Percentiles rank a stretch among this genome's conserved stretches.
Evolutionary conservation across 2,113 vertebrate genomes (phyloP).

Genomic region (Ceyx melanurus): DNA sequence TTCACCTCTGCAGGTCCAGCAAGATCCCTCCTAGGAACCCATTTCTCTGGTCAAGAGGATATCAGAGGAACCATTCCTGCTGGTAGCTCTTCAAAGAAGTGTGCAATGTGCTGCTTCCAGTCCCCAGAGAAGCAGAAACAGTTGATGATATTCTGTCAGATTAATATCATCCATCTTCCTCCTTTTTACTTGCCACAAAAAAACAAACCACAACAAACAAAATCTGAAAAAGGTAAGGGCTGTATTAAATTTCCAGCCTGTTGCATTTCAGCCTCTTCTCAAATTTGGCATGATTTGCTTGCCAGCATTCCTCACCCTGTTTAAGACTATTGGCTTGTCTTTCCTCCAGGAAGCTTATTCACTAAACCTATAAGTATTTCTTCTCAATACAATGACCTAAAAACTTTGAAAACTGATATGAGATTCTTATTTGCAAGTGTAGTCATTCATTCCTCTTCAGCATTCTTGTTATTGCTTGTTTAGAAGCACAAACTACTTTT

Average conservation of each 20-base stretch:
- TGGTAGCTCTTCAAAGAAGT: background rate
- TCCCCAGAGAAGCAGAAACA: background rate
- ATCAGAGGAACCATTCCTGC: background rate
- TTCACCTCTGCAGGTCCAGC: background rate
- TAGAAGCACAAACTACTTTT: background rate
- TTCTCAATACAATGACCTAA: background rate
- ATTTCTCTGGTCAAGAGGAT: background rate
- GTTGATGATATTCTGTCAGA: background rate
- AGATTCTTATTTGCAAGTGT: background rate
- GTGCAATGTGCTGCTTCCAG: background rate
- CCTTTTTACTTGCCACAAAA: background rate
- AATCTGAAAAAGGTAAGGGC: background rate
- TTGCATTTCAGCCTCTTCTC: background rate
- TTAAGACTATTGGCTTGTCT: background rate
- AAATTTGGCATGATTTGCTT: background rate
- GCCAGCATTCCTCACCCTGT: background rate
- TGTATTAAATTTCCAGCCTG: background rate
- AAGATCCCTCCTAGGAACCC: background rate
- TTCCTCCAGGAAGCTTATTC: background rate
- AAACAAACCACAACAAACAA: too few relatives aligned
- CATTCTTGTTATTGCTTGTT: background rate
- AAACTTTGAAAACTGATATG: background rate
- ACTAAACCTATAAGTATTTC: background rate
- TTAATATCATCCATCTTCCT: background rate
- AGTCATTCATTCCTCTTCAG: background rate